Evolutionary conservation across 2,888 invertebrate genomes (phyloP), one percentile per base, ranked within the genome.

Genomic region (Erebia ligea): DNA sequence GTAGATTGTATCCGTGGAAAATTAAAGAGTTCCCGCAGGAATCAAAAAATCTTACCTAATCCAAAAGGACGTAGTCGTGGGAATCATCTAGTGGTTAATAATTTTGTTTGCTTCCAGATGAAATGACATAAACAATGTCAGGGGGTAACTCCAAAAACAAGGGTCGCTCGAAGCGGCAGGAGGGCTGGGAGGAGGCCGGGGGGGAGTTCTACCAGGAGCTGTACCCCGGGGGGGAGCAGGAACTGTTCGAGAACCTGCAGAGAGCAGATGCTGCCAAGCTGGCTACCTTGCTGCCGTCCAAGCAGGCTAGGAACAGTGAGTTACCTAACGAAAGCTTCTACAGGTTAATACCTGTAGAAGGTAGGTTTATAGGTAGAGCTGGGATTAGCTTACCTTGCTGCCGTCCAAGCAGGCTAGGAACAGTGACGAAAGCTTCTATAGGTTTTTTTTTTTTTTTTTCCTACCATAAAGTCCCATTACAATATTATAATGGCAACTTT

Each of bases 131-230:
- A 85, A 82, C 67, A 42, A 93, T 93, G 93, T 93, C 93, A 9
- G 92, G 92, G 2, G 90, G 92, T 48, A 92, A 91, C 75, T 84
- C 86, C 0, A 92, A 90, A 81, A 86, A 87, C 79, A 90, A 89
- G 73, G 80, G 85, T 62, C 87, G 89, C 67, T 83, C 88, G 21
- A 88, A 86, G 78, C 83, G 87, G 69, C 88, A 89, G 71, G 89
- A 89, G 67, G 92, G 97, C 15, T 97, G 97, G 97, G 97, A 97
- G 90, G 97, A 97, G 82, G 97, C 97, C 5, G 97, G 97, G 0
- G 95, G 95, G 1, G 97, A 97, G 90, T 97, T 97, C 90, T 97
- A 97, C 88, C 97, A 97, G 86, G 97, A 97, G 87, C 94, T 96
- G 78, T 97, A 97, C 88, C 97, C 97, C 8, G 95, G 95, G 0